phyloP scores from a whole-genome alignment of 1,140 invertebrate species.

The Andrena cerasifolii region DNA sequence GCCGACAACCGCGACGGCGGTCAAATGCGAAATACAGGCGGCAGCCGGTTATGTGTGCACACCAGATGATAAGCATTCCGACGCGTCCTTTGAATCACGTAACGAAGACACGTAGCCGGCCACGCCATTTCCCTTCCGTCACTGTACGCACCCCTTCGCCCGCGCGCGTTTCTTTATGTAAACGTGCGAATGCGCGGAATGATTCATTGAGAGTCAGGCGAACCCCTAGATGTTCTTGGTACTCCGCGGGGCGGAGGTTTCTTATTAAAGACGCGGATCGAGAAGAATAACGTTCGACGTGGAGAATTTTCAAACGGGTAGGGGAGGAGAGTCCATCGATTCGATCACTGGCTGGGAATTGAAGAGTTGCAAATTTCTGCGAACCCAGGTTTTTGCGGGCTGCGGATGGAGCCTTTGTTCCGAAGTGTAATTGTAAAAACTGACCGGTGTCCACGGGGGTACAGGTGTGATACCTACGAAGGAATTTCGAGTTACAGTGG shows the following conservation, averaged over 20 bases:
- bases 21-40: conserved; percentile 51
- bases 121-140: conserved; percentile 38
- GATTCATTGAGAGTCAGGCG: conserved; percentile 24
- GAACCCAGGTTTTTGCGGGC: too few species aligned
- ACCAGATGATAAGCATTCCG: conserved; percentile 56
- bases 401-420: too few species aligned
- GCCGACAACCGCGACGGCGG: conserved; percentile 50
- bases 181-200: conserved; percentile 14
- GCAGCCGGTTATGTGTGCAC: not conserved
- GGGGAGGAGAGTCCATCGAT: not conserved
- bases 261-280: not conserved
- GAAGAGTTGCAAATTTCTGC: too few species aligned
- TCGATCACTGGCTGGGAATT: not conserved
- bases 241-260: not conserved
- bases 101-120: conserved; percentile 61
- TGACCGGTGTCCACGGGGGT: too few species aligned
- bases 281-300: not conserved
- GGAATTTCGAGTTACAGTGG: too few species aligned
- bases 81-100: conserved; percentile 53
- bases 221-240: conserved; percentile 2
- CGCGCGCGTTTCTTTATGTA: not conserved
- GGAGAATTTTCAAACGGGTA: not conserved
- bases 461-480: not conserved
- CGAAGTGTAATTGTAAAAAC: too few species aligned
- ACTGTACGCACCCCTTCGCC: not conserved